These are phyloP conservation scores for Triops cancriformis DNA, from an alignment of 1,140 invertebrate species.

Conservation along the genomic window DNA sequence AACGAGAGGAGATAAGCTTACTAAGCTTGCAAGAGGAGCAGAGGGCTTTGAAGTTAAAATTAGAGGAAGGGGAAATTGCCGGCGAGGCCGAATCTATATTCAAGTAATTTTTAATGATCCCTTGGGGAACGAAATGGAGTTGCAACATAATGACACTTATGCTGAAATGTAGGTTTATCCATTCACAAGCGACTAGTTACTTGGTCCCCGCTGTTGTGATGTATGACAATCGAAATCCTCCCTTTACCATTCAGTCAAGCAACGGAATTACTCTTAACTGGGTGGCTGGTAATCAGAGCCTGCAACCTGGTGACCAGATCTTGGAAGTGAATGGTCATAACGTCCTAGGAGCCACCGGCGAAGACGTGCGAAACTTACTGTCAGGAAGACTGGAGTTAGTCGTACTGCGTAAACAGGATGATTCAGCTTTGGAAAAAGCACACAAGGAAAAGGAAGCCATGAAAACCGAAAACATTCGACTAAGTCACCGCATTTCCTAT, in stretches of 20 bases:
- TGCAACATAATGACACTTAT: too few species aligned
- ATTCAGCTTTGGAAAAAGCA: neutral
- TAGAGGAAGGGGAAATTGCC: slow-evolving; percentile 50
- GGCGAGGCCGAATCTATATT: slow-evolving; percentile 11
- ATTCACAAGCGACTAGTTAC: neutral
- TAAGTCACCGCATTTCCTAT: slow-evolving; percentile 78
- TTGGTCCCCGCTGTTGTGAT: slow-evolving; percentile 50
- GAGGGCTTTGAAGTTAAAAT: slow-evolving; percentile 61
- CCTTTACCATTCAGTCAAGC: slow-evolving; percentile 44
- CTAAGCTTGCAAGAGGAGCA: slow-evolving; percentile 72
- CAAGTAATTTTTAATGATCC: slow-evolving; percentile 8
- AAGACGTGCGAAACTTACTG: neutral
- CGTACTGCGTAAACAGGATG: neutral
- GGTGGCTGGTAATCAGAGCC: neutral
- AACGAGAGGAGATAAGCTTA: slow-evolving; percentile 74
- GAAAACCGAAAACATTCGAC: slow-evolving; percentile 66
- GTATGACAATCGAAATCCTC: slow-evolving; percentile 55
- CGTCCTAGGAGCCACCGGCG: neutral
- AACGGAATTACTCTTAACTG: neutral
- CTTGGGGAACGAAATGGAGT: too few species aligned
- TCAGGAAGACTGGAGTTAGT: neutral
- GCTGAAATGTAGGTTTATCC: neutral
- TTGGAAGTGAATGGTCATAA: neutral
- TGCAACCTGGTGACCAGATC: neutral
- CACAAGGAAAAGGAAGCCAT: slow-evolving; percentile 43